phyloP scores from a whole-genome alignment of 2,797 vertebrate species.

The Sorex maritimensis region DNA sequence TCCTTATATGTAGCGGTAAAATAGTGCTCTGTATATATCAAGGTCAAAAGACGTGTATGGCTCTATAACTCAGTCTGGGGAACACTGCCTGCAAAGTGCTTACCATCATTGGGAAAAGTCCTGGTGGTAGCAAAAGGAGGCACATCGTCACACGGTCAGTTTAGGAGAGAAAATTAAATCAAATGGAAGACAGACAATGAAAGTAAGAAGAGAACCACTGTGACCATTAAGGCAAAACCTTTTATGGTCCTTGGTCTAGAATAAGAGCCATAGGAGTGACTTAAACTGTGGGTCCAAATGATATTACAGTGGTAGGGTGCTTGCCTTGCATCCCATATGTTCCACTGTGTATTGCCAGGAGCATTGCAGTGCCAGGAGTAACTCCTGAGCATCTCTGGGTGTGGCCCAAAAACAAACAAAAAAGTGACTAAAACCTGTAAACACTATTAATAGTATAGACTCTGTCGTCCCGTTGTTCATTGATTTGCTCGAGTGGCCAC shows the following conservation, averaged over 20 bases:
- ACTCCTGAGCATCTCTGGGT: too few species aligned
- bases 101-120: slow-evolving; percentile 24
- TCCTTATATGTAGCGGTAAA: slow-evolving; percentile 23
- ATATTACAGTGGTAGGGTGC: too few species aligned
- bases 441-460: background rate
- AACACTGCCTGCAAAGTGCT: slow-evolving; percentile 22
- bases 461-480: too few species aligned
- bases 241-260: background rate
- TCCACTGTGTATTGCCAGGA: too few species aligned
- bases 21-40: background rate
- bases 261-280: background rate
- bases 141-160: background rate
- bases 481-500: too few species aligned
- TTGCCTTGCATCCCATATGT: too few species aligned
- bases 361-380: too few species aligned
- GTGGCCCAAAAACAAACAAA: too few species aligned
- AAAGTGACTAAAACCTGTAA: background rate
- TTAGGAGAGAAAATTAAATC: background rate
- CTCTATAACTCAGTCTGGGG: background rate
- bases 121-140: slow-evolving; percentile 25
- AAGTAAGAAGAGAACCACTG: background rate
- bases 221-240: background rate
- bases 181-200: background rate
- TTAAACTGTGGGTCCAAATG: too few species aligned
- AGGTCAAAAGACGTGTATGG: background rate